Conservation (phyloP, 1,140 invertebrate genomes). For the Radopholus similis region DNA sequence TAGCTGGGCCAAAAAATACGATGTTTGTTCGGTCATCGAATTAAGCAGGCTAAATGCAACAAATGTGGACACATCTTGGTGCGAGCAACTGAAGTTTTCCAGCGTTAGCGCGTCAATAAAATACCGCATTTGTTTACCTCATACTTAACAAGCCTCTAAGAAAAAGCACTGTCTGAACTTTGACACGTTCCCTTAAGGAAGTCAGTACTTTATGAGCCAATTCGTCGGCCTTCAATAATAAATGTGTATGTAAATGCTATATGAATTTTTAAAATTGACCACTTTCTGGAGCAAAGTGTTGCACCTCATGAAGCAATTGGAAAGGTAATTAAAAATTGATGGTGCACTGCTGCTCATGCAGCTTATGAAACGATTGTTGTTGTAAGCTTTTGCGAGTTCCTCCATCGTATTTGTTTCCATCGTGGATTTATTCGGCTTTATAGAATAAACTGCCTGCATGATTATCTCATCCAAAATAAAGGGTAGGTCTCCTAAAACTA, state of each 20-base stretch:
- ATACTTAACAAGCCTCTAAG: slow-evolving; percentile 1
- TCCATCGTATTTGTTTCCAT: neutral
- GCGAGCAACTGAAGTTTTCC: neutral
- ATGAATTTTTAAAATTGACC: neutral
- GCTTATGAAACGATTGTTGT: neutral
- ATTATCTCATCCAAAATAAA: slow-evolving; percentile 5
- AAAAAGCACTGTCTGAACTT: neutral
- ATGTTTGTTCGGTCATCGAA: neutral
- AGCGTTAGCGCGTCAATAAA: neutral
- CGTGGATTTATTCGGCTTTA: neutral
- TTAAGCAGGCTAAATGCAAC: neutral
- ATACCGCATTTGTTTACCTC: neutral
- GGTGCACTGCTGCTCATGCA: neutral
- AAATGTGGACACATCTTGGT: slow-evolving; percentile 1
- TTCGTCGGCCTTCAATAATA: neutral
- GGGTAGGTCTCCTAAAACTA: too few species aligned
- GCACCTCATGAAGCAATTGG: neutral
- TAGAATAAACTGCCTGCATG: neutral
- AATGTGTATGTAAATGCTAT: too few species aligned
- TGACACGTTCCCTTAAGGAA: neutral
- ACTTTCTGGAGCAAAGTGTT: neutral
- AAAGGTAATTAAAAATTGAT: neutral
- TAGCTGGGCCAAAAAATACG: neutral
- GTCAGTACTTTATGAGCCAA: too few species aligned
- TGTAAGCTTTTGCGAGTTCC: neutral